phyloP scores from a whole-genome alignment of 1,140 invertebrate genomes.

The Dendrolimus punctatus region DNA sequence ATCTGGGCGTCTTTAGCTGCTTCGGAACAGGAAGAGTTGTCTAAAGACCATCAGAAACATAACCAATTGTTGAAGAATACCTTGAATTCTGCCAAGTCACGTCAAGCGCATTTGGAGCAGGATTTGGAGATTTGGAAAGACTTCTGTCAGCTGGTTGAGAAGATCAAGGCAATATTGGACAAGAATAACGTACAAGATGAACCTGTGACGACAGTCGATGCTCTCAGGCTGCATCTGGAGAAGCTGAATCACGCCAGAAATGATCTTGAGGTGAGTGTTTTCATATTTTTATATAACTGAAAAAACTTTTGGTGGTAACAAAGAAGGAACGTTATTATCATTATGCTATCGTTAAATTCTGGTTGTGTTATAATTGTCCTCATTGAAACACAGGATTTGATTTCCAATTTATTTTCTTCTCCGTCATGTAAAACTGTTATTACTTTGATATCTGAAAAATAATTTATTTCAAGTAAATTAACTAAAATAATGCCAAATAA shows the following conservation, averaged over 20 bases:
- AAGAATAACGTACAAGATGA: slow-evolving; percentile 83
- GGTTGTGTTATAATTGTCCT: too few relatives aligned
- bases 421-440: too few relatives aligned
- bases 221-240: slow-evolving; percentile 84
- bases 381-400: too few relatives aligned
- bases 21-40: slow-evolving; percentile 86
- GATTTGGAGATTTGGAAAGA: slow-evolving; percentile 86
- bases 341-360: too few relatives aligned
- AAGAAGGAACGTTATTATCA: too few relatives aligned
- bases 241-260: slow-evolving; percentile 84
- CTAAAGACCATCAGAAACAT: slow-evolving; percentile 83
- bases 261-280: slow-evolving; percentile 81
- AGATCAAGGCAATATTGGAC: slow-evolving; percentile 81
- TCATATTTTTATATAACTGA: too few relatives aligned
- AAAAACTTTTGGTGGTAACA: too few relatives aligned
- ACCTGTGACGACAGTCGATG: slow-evolving; percentile 82
- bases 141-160: slow-evolving; percentile 83
- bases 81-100: slow-evolving; percentile 84
- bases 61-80: slow-evolving; percentile 87
- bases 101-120: slow-evolving; percentile 82
- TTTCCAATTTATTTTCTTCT: too few relatives aligned
- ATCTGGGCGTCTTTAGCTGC: slow-evolving; percentile 88
- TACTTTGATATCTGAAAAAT: too few relatives aligned
- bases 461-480: too few relatives aligned
- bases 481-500: too few relatives aligned